These are phyloP conservation scores for Bimastos eiseni DNA, from an alignment of 2,888 invertebrate genomes.

Conservation along the genomic window DNA sequence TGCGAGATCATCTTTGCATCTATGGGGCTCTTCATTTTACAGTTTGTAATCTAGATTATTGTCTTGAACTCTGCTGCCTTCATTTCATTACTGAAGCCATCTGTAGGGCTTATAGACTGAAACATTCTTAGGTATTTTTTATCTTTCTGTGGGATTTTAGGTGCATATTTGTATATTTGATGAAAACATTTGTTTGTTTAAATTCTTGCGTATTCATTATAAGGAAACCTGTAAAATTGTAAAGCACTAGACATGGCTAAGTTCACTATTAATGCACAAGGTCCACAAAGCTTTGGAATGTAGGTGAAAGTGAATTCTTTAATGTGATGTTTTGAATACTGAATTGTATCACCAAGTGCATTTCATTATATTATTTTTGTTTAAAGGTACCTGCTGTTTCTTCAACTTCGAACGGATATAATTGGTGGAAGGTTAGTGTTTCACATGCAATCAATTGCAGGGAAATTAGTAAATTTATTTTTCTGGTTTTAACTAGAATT, in stretches of 20 bases:
- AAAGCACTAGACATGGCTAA: not conserved
- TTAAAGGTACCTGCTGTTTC: constrained; percentile 29
- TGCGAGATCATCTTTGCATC: no score
- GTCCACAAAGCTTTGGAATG: not conserved
- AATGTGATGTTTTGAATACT: not conserved
- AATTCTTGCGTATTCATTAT: not conserved
- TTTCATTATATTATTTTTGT: not conserved
- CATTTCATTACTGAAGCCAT: not conserved
- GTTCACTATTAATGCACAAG: not conserved
- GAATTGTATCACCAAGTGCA: not conserved
- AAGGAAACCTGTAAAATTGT: not conserved
- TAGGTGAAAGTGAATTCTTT: not conserved
- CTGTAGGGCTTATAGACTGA: not conserved
- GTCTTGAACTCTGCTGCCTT: not conserved
- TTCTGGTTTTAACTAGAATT: not conserved
- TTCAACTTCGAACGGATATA: constrained; percentile 31
- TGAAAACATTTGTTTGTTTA: not conserved
- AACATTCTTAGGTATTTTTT: no score
- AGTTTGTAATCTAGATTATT: not conserved
- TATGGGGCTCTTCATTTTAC: no score
- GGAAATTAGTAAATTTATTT: not conserved
- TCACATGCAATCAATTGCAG: not conserved
- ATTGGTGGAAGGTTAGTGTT: constrained; percentile 23
- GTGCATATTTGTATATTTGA: not conserved
- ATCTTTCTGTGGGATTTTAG: not conserved